Evolutionary conservation across 2,797 vertebrate species (phyloP).

Genomic region (Acrossocheilus fasciatus): DNA sequence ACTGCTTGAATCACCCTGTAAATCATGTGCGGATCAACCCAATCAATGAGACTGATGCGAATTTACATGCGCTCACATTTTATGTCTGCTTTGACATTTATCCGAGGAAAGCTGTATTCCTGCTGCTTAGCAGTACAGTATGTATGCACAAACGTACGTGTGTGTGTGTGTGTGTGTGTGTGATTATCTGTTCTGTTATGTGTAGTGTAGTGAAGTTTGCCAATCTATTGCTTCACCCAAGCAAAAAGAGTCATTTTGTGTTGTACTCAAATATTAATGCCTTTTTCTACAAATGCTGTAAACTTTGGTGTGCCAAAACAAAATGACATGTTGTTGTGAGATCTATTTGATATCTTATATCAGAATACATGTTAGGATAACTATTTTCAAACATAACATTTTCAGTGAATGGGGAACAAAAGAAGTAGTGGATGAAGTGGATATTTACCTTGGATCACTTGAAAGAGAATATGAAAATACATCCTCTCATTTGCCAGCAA

Average conservation of each 20-base stretch:
- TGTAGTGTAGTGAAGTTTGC: slow-evolving; percentile 7
- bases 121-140: slow-evolving; percentile 13
- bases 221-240: slow-evolving; percentile 58
- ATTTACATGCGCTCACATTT: slow-evolving; percentile 38
- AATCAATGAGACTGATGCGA: slow-evolving; percentile 29
- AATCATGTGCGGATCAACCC: slow-evolving; percentile 35
- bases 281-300: slow-evolving; percentile 5
- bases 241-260: slow-evolving; percentile 65
- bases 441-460: background rate
- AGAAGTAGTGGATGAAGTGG: background rate
- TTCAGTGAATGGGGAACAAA: background rate
- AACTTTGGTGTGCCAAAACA: background rate
- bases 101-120: slow-evolving; percentile 28
- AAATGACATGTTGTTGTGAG: background rate
- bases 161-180: background rate
- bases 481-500: background rate
- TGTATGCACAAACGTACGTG: background rate
- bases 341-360: background rate
- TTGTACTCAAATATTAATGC: slow-evolving; percentile 62
- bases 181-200: slow-evolving; percentile 64
- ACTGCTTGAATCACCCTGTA: slow-evolving; percentile 23
- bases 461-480: background rate
- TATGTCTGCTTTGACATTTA: slow-evolving; percentile 40
- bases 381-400: background rate
- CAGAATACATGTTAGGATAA: background rate